These are phyloP conservation scores for Aphaenogaster rudis DNA, from an alignment of 1,140 invertebrate species.

Conservation along the genomic window DNA sequence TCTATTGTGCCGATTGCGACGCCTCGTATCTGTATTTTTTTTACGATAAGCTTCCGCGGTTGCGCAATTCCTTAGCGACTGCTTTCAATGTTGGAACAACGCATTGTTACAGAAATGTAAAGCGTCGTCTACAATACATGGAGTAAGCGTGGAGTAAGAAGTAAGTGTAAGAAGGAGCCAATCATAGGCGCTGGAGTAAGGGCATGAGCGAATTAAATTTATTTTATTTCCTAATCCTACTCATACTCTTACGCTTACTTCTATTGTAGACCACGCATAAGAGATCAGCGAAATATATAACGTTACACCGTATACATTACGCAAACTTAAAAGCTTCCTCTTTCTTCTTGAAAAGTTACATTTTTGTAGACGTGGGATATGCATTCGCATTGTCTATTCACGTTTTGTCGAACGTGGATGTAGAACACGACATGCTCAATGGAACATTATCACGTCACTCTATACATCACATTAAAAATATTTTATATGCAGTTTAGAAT, in stretches of 20 bases:
- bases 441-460: not conserved
- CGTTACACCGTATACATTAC: not conserved
- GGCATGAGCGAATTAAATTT: too few species aligned
- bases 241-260: too few species aligned
- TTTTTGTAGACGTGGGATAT: not conserved
- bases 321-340: constrained; percentile 10
- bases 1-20: constrained; percentile 39
- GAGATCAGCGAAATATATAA: not conserved
- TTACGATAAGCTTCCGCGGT: constrained; percentile 24
- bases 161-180: too few species aligned
- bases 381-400: constrained; percentile 19
- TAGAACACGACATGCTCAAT: not conserved
- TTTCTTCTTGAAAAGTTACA: constrained; percentile 17
- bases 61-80: not conserved
- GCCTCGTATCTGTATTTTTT: not conserved
- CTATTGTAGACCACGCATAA: too few species aligned
- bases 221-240: too few species aligned
- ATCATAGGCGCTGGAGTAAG: too few species aligned
- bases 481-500: not conserved
- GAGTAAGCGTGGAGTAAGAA: too few species aligned
- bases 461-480: not conserved
- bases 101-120: not conserved
- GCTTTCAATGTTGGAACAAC: not conserved
- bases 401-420: not conserved
- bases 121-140: too few species aligned